Base-by-base conservation (phyloP, 2,113 vertebrate species). In the Hypanus sabinus region DNA sequence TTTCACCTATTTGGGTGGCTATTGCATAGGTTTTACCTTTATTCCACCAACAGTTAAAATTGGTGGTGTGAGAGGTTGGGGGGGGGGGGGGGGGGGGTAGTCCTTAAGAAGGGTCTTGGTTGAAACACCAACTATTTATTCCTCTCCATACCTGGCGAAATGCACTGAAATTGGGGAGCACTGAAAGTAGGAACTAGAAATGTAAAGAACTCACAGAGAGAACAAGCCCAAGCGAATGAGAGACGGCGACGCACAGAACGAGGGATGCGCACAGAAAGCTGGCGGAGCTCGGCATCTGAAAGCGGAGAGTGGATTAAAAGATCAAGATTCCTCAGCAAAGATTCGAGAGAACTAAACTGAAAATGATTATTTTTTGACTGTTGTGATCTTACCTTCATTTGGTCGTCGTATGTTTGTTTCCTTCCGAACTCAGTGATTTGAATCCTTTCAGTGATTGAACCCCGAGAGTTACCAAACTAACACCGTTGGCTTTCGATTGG, bases 251-350 rank as follows among this genome's bases (percentile, higher is more conserved):
- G 38, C 97, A 97, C 0, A 98, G 95, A 93, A 99, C 95, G 68
- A 99, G 95, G 73, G 97, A 96, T 94, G 96, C 95, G 16, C 98
- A 96, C 94, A 98, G 96, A 71, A 97, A 20, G 65, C 96, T 94
- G 8, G 96, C 60, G 95, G 96, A 96, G 96, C 95, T 96, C 96
- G 98, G 96, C 99, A 99, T 99, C 99, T 99, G 95, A 27, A 95
- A 94, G 65, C 2, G 80, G 12, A n/a, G 46, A 5, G 68, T 36
- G 20, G 12, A 65, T 36, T 16, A 68, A n/a, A 68, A 76, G 3
- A 1, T 1, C 5, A 14, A 94, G 24, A 55, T 73, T 27, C n/a
- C 36, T 75, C 16, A 14, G 71, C 1, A 38, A 73, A 6, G 3
- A 55, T 14, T 36, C 9, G 7, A 46, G 14, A 92, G 62, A 24